phyloP scores from a whole-genome alignment of 2,888 invertebrate species.

The Marasmarcha lunaedactyla region DNA sequence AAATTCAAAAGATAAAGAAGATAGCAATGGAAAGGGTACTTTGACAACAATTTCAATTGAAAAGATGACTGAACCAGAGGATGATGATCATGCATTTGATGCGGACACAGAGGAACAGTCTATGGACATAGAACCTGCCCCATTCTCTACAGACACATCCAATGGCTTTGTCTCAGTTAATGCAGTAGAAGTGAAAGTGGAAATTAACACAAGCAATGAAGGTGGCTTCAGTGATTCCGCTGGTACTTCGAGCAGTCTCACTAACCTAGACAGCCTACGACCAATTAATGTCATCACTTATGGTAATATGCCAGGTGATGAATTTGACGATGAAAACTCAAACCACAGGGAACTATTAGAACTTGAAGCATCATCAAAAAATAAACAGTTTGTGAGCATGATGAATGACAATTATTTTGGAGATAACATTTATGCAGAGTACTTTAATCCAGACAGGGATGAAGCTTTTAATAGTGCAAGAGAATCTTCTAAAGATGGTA shows the following conservation, averaged over 20 bases:
- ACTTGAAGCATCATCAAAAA: constrained; percentile 48
- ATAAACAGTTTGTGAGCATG: constrained; percentile 58
- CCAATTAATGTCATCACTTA: constrained; percentile 56
- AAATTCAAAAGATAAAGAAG: constrained; percentile 22
- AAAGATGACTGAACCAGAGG: constrained; percentile 31
- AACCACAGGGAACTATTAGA: constrained; percentile 49
- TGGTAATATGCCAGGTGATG: constrained; percentile 38
- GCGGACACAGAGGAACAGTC: constrained; percentile 49
- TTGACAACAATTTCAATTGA: constrained; percentile 40
- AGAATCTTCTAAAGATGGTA: constrained; percentile 33
- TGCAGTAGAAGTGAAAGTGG: constrained; percentile 46
- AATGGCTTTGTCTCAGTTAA: constrained; percentile 22
- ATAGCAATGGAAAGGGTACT: constrained; percentile 22
- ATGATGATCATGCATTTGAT: constrained; percentile 36
- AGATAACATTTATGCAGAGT: constrained; percentile 59
- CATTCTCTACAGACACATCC: constrained; percentile 25
- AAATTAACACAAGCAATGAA: constrained; percentile 46
- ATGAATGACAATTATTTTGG: constrained; percentile 63
- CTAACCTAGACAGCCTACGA: constrained; percentile 40
- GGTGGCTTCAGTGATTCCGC: constrained; percentile 38
- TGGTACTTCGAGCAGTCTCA: constrained; percentile 27
- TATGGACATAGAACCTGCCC: constrained; percentile 47
- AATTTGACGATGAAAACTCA: constrained; percentile 53
- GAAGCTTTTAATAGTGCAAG: constrained; percentile 46
- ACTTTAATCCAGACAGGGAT: constrained; percentile 53